Base-by-base conservation (phyloP, 2,113 vertebrate species). In the Coracopsis vasa region DNA sequence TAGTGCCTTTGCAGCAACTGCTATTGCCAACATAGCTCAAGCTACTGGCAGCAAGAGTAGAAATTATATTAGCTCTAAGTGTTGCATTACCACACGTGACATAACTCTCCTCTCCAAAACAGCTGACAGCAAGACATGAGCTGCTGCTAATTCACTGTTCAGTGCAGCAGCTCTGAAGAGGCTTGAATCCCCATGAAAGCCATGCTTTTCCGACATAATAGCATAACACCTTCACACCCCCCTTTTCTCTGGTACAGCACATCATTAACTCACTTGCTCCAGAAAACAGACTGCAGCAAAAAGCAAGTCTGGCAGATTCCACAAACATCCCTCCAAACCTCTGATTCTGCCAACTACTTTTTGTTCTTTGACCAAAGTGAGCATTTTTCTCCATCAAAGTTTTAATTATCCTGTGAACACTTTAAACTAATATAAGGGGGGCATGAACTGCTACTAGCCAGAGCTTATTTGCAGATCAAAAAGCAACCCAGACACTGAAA, bases 401-500 rank as follows among this genome's bases (percentile, higher is more conserved):
- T 86, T 71, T 67, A 80, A 83, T 47, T 81, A 65, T 51, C 27
- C 29, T 29, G 18, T 42, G 25, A 84, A 61, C 67, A 91, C 13
- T 39, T 10, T 79, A 37, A 92, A 79, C 16, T 92, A 70, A 80
- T 82, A 61, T 56, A 67, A 77, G 39, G 15, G 47, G 28, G 9
- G 12, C 44, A 73, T 25, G 25, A 65, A 84, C 73, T 42, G 33
- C 53, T 58, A 62, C 47, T 27, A 75, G 60, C 14, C 24, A 61
- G 56, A 86, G 91, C 9, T 92, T 89, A 72, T 6, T 79, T 79
- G 56, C 56, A 93, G 61, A 72, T 65, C 17, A 79, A 71, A 88
- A 94, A 94, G 79, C 53, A 88, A 79, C 65, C 23, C 31, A 80
- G 73, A 75, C 11, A 74, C 50, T 48, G 33, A 77, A 92, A 96